These are phyloP conservation scores for Microtus pennsylvanicus DNA, from an alignment of 2,113 vertebrate genomes.

Conservation along the genomic window DNA sequence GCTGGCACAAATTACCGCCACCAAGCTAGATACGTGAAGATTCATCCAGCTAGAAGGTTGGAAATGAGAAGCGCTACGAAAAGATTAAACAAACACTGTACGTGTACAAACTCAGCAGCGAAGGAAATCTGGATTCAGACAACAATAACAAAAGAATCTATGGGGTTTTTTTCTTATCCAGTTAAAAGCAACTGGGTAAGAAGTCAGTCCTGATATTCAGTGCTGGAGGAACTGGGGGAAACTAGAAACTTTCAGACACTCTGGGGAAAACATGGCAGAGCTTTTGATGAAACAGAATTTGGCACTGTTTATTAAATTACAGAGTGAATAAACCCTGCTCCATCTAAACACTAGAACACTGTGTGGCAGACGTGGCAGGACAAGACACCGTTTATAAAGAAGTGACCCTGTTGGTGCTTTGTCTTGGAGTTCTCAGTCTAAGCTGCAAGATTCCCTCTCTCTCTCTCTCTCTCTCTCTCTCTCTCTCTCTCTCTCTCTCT, in stretches of 20 bases:
- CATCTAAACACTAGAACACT: background rate
- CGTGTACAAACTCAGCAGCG: background rate
- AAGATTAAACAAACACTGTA: background rate
- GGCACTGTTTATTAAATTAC: slow-evolving; percentile 1
- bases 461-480: background rate
- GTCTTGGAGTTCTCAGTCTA: background rate
- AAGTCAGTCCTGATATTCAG: background rate
- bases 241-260: background rate
- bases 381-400: background rate
- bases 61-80: background rate
- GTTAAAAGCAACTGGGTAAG: background rate
- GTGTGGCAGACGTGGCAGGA: background rate
- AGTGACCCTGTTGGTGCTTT: background rate
- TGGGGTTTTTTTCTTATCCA: background rate
- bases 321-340: background rate
- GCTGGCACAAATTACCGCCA: background rate
- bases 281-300: background rate
- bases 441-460: background rate
- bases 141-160: background rate
- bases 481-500: no score
- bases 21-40: background rate
- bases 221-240: background rate
- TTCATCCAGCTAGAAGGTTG: background rate
- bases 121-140: background rate
- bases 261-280: background rate